A percentile compares a stretch with the other conserved stretches of the same genome.
These are phyloP conservation scores for Sebastes itinus DNA, from an alignment of 2,797 vertebrate species.

Conservation along the genomic window DNA sequence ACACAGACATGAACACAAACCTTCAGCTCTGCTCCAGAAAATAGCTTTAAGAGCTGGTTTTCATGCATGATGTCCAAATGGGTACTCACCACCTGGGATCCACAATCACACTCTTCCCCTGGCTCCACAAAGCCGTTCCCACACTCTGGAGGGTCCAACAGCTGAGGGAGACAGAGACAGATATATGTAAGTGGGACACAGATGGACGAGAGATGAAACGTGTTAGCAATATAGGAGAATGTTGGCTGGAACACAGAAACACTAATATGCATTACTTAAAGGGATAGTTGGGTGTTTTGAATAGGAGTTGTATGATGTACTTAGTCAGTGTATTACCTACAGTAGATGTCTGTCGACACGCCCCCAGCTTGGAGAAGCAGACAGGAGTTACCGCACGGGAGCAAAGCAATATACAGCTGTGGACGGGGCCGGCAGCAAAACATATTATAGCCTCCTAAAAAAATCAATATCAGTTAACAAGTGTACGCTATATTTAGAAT, in stretches of 20 bases:
- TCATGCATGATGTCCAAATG: background rate
- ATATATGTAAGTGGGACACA: background rate
- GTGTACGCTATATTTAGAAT: no score
- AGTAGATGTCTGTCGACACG: no score
- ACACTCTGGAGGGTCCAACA: constrained; percentile 95
- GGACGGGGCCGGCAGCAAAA: no score
- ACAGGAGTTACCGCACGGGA: no score
- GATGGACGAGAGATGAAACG: background rate
- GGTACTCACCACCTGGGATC: constrained; percentile 79
- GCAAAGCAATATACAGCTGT: no score
- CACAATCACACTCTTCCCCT: constrained; percentile 95
- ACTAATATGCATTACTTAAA: background rate
- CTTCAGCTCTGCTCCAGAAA: background rate
- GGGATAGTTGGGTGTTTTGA: no score
- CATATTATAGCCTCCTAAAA: no score
- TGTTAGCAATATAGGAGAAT: background rate
- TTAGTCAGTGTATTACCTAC: no score
- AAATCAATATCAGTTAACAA: no score
- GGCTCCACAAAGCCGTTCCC: constrained; percentile 97
- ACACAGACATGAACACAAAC: constrained; percentile 3
- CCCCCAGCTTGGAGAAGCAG: no score
- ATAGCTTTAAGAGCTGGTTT: background rate
- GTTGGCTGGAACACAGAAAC: background rate
- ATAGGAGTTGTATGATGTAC: no score
- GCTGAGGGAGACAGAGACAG: constrained; percentile 42